A percentile compares a stretch with the other conserved stretches of the same genome.
phyloP scores from a whole-genome alignment of 2,113 vertebrate species.

The Chascanopsetta lugubris region DNA sequence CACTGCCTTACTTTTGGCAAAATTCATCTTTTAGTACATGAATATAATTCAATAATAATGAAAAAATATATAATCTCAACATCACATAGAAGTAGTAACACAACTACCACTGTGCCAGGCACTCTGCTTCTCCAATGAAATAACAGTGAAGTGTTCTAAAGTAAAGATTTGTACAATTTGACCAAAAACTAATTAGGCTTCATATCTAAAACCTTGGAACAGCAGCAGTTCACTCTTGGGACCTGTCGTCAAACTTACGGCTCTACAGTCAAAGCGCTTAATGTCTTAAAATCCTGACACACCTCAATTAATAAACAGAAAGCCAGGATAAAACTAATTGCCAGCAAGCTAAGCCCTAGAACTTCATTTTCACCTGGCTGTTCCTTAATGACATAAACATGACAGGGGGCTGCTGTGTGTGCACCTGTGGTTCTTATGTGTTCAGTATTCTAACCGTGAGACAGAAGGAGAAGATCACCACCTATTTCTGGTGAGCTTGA shows the following conservation, averaged over 20 bases:
- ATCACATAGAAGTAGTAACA: too few species aligned
- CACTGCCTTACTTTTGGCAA: not conserved
- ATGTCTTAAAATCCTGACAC: slow-evolving; percentile 23
- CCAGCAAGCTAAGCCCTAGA: slow-evolving; percentile 57
- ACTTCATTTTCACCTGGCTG: slow-evolving; percentile 44
- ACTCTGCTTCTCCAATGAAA: too few species aligned
- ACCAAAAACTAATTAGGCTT: slow-evolving; percentile 61
- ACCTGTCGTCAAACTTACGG: slow-evolving; percentile 3
- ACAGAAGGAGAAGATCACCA: slow-evolving; percentile 28
- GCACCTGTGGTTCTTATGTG: slow-evolving; percentile 33
- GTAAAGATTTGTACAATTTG: slow-evolving; percentile 34
- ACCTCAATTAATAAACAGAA: slow-evolving; percentile 51
- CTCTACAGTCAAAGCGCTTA: slow-evolving; percentile 25
- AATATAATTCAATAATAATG: too few species aligned
- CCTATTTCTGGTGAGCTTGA: too few species aligned
- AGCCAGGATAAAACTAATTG: slow-evolving; percentile 41
- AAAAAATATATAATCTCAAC: too few species aligned
- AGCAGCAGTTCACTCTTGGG: slow-evolving; percentile 29
- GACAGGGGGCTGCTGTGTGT: slow-evolving; percentile 28
- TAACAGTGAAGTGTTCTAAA: slow-evolving; percentile 1
- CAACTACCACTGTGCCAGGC: too few species aligned
- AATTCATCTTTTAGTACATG: too few species aligned
- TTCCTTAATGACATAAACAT: slow-evolving; percentile 62
- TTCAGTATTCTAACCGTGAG: slow-evolving; percentile 23
- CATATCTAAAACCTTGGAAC: slow-evolving; percentile 38